Evolutionary conservation across 2,113 vertebrate genomes (phyloP).

Genomic region (Mesembrinibis cayennensis): DNA sequence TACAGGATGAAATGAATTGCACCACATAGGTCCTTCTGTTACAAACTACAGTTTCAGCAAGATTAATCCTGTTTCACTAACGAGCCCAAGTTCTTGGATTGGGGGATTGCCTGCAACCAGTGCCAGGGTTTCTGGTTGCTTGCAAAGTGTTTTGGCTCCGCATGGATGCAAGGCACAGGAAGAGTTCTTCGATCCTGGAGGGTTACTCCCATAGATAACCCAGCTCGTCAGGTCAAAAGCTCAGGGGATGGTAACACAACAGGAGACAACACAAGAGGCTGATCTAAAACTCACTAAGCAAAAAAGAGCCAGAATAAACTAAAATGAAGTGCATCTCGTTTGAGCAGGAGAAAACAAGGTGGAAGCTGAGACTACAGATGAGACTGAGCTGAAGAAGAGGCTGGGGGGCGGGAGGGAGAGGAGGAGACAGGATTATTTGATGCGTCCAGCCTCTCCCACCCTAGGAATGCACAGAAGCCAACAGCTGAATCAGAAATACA

Average conservation of each 20-base stretch:
- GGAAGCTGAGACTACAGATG: neutral
- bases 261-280: neutral
- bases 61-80: neutral
- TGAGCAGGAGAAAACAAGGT: neutral
- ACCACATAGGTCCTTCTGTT: neutral
- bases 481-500: neutral
- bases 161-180: neutral
- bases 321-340: neutral
- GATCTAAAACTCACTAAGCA: neutral
- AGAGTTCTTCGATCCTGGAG: neutral
- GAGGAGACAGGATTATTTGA: neutral
- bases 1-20: neutral
- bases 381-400: neutral
- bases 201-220: neutral
- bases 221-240: neutral
- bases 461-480: neutral
- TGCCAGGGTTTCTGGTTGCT: neutral
- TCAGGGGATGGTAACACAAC: neutral
- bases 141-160: neutral
- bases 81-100: fast-evolving
- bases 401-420: neutral
- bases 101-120: neutral
- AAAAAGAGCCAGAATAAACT: neutral
- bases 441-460: neutral
- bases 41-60: neutral